Evolutionary conservation across 2,888 invertebrate species (phyloP), one percentile per base, ranked within the genome.

Genomic region (Uloborus plumipes): DNA sequence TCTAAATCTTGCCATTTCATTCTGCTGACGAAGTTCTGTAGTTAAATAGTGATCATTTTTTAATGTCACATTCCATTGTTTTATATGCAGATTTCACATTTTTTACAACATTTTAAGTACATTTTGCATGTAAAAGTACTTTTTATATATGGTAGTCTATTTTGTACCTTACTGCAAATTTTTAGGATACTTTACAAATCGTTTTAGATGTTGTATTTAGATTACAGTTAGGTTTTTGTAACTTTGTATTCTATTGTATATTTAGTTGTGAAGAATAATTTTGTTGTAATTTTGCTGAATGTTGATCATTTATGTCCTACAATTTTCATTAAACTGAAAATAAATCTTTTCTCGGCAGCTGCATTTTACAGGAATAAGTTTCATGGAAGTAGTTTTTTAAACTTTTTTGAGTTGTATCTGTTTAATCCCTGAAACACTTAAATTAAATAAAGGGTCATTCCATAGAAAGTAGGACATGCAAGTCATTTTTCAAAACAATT

Each of bases 151-250:
- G 66, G 72, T 79, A 72, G 72, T 18, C 59, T 79, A 67, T 79
- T 79, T 79, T 79, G 59, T 79, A 79, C 72, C 72, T 79, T 79
- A 72, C 66, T 79, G 61, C 72, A 18, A 79, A 66, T 59, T 79
- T 72, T 72, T 79, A 79, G 78, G 66, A 72, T 79, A 70, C 71
- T 77, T 77, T 77, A 77, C 71, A 77, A 70, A 58, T 70, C 70
- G 58, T 69, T 64, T 49, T 71, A 77, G 77, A 77, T 71, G 67
- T 76, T 77, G 77, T 77, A 77, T 65, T 77, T 71, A 77, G 70
- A 62, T 64, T 70, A 47, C 49, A 64, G 49, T 47, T n/a, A 47
- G 59, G n/a, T 49, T 26, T 75, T 75, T 67, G 50, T 67, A 67
- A 75, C 59, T 67, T 67, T 76, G 70, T 77, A 64, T 64, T 70